Base-by-base conservation (phyloP, 35 echinoderm and acorn worm genomes). In the Patiria miniata region DNA sequence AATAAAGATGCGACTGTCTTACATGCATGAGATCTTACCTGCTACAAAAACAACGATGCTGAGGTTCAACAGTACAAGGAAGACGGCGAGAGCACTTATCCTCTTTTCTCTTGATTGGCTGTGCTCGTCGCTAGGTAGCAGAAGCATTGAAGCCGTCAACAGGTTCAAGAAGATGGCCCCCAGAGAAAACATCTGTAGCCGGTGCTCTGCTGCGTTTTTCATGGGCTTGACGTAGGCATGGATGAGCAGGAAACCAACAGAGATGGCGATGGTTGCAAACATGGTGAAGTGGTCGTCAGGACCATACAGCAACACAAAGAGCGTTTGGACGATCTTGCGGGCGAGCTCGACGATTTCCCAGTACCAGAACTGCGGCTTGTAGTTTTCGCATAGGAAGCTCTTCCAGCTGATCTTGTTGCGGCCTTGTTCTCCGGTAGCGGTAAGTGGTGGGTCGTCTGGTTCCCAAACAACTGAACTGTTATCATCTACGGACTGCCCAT, bases 281-380 rank as follows among this genome's bases (percentile, higher is more conserved):
- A 85, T 28, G 55, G 82, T 78, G 8, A 84, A 77, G 30, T 47
- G 19, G 77, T 90, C 52, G 1, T 85, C 79, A 8, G 58, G 61
- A 14, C 87, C 79, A 77, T 68, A 90, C 2, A 90, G 54, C 14
- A 83, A 14, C 2, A 90, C 8, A 9, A 90, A 23, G 15, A 81
- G 33, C 16, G 79, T 90, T 37, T 90, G 87, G 19, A 81, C 36
- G 21, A 90, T 39, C 40, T 90, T 90, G n/a, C 87, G 79, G 10
- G 42, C 21, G 21, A 90, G 87, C 52, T 90, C 87, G 40, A 90
- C 47, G 4, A 90, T 83, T 52, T 90, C 87, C 87, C 87, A 90
- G 47, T 83, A 90, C 87, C 87, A 90, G 68, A 73, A 90, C 16
- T 77, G 51, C 28, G 56, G 37, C 83, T 83, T 90, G 61, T 90